Conservation (phyloP, 2,888 invertebrate species). For the Cacoxenus indagator region DNA sequence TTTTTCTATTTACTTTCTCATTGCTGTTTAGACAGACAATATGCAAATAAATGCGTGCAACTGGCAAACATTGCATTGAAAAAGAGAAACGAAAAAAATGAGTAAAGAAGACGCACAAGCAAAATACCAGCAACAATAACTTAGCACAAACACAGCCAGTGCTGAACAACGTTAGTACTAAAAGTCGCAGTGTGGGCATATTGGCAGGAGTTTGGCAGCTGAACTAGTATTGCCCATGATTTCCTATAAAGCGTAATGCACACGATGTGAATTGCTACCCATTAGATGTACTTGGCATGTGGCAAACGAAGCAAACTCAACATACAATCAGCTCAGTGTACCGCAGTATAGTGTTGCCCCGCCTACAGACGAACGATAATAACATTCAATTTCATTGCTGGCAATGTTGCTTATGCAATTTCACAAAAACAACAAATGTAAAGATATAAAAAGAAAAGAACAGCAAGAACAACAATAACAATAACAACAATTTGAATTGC, state of each 20-base stretch:
- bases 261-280: no score
- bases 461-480: conserved; percentile 20
- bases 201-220: no score
- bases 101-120: neutral
- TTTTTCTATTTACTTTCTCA: no score
- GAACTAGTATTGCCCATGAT: no score
- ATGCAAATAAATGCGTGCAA: conserved; percentile 5
- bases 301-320: no score
- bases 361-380: conserved; percentile 8
- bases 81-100: neutral
- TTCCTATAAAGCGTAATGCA: no score
- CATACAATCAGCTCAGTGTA: neutral
- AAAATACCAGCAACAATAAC: neutral
- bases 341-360: neutral
- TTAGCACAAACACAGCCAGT: neutral
- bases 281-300: no score
- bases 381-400: conserved; percentile 21
- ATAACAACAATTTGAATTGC: neutral
- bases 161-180: neutral
- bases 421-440: neutral
- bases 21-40: neutral
- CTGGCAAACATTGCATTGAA: neutral
- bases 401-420: conserved; percentile 15
- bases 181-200: no score
- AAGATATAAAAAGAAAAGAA: conserved; percentile 39